Percentiles rank a stretch among this genome's conserved stretches.
Evolutionary conservation across 2,113 vertebrate genomes (phyloP).

Genomic region (Rhinolophus sinicus): DNA sequence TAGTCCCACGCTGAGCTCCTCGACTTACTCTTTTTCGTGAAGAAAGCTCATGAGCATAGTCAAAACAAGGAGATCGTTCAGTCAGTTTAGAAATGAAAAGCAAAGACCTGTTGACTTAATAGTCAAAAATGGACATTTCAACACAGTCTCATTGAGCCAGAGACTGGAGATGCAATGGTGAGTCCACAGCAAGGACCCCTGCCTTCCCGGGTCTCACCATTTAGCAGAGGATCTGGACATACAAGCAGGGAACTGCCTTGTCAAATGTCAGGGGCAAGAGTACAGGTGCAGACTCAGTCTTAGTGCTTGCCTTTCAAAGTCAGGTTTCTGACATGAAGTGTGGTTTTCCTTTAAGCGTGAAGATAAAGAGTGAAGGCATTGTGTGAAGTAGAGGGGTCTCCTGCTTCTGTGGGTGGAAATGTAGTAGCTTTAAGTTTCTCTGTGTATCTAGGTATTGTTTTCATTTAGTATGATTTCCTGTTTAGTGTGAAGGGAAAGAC

Average conservation of each 20-base stretch:
- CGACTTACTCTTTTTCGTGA: not conserved
- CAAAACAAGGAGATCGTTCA: not conserved
- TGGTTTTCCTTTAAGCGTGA: constrained; percentile 19
- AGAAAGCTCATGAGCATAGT: not conserved
- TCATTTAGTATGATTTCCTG: not conserved
- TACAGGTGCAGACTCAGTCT: not conserved
- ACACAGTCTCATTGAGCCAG: not conserved
- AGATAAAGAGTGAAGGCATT: not conserved
- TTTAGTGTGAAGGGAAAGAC: not conserved
- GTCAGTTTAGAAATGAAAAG: not conserved
- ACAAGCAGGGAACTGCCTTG: not conserved
- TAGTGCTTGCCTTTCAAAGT: not conserved
- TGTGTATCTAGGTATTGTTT: not conserved
- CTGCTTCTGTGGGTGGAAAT: not conserved
- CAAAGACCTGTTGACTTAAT: not conserved
- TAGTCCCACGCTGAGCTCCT: not conserved
- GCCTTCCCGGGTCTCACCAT: not conserved
- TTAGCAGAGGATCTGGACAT: not conserved
- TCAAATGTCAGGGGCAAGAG: not conserved
- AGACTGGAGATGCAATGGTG: not conserved
- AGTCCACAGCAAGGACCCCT: not conserved
- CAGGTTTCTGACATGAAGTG: not conserved
- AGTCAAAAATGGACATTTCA: not conserved
- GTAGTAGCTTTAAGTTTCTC: not conserved
- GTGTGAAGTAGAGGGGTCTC: not conserved